phyloP scores from a whole-genome alignment of 2,113 vertebrate genomes.

The Aspiorhynchus laticeps region DNA sequence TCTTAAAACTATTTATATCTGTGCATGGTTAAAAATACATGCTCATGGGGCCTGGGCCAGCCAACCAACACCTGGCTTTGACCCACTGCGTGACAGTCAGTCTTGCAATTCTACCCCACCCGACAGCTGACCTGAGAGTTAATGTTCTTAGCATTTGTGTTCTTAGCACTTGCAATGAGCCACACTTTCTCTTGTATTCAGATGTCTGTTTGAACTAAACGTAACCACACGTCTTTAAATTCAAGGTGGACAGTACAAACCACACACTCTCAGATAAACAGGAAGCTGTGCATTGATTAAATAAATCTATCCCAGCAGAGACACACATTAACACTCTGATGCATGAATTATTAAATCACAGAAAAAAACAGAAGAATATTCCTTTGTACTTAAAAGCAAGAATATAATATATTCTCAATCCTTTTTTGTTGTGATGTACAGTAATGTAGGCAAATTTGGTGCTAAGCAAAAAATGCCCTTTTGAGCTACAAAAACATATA shows the following conservation, averaged over 20 bases:
- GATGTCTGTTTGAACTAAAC: not conserved
- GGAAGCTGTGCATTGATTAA: constrained; percentile 28
- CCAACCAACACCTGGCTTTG: constrained; percentile 60
- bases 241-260: not conserved
- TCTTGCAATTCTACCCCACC: constrained; percentile 21
- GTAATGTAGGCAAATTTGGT: not conserved
- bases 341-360: not conserved
- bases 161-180: not conserved
- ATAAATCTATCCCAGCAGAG: not conserved
- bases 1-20: constrained; percentile 74
- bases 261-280: not conserved
- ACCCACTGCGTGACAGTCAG: constrained; percentile 53
- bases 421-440: not conserved
- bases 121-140: constrained; percentile 3
- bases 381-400: not conserved
- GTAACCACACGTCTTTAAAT: not conserved
- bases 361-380: not conserved
- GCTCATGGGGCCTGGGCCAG: constrained; percentile 78
- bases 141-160: constrained; percentile 1
- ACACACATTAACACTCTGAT: not conserved
- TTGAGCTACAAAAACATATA: not conserved
- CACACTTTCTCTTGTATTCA: constrained; percentile 13
- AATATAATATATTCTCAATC: not conserved
- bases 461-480: not conserved
- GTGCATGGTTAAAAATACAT: constrained; percentile 84